Conservation (phyloP, 2,113 vertebrate species). For the Geothlypis trichas region DNA sequence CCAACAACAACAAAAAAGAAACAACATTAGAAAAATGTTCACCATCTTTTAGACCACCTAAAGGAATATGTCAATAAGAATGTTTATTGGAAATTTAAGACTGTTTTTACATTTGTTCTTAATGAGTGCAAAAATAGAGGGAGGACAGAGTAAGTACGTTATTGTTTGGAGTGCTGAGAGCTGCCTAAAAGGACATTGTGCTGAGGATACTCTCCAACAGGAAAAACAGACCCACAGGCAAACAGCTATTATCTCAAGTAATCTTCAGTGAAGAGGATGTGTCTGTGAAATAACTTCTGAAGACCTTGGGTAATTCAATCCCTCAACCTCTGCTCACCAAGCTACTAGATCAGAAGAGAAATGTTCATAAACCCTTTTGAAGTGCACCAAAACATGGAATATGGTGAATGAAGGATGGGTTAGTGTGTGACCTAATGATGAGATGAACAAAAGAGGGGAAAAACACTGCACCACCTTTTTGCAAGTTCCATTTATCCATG, state of each 20-base stretch:
- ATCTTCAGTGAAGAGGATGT: neutral
- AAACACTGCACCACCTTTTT: neutral
- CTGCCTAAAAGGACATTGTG: neutral
- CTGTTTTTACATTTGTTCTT: neutral
- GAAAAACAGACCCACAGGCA: neutral
- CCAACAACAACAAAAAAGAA: neutral
- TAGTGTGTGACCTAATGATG: neutral
- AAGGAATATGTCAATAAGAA: neutral
- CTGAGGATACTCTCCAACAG: neutral
- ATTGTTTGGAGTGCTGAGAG: neutral
- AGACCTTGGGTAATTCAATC: neutral
- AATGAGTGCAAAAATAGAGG: neutral
- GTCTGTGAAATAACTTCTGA: neutral
- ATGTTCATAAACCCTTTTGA: neutral
- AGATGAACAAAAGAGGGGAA: neutral
- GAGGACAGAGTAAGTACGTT: neutral
- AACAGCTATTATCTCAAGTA: neutral
- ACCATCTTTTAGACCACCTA: neutral
- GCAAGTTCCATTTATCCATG: conserved; percentile 19
- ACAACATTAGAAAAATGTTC: neutral
- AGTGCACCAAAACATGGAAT: neutral
- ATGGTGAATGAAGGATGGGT: neutral
- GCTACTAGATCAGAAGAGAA: neutral
- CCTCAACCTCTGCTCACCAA: neutral
- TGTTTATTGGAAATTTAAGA: neutral